These are phyloP conservation scores for Heliconius melpomene DNA, from an alignment of 1,140 invertebrate genomes.

Conservation along the genomic window DNA sequence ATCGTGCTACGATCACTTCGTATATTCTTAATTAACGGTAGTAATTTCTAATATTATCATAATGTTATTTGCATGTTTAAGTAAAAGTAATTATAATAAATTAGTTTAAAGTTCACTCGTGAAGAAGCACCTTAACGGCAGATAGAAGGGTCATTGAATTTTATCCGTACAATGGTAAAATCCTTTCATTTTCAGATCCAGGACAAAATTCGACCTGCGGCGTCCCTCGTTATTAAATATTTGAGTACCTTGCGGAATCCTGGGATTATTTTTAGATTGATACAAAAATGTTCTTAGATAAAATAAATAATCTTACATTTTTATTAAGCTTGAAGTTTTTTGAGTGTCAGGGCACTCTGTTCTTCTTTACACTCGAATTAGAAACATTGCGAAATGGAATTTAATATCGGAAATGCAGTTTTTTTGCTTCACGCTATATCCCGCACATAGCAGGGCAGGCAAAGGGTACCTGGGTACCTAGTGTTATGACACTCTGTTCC, in stretches of 20 bases:
- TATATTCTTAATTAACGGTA: not conserved
- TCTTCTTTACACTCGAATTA: too few relatives aligned
- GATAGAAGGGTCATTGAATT: conserved; percentile 8
- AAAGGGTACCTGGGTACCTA: too few relatives aligned
- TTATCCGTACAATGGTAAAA: not conserved
- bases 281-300: not conserved
- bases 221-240: not conserved
- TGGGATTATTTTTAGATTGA: not conserved
- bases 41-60: not conserved
- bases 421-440: too few relatives aligned
- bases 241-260: not conserved
- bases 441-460: too few relatives aligned
- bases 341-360: too few relatives aligned
- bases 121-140: not conserved
- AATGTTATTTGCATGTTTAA: not conserved
- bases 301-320: not conserved
- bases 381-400: too few relatives aligned
- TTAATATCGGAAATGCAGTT: too few relatives aligned
- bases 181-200: not conserved
- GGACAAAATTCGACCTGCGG: not conserved
- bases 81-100: conserved; percentile 1
- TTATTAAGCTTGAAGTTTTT: not conserved
- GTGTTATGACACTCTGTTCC: too few relatives aligned
- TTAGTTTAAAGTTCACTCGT: not conserved
- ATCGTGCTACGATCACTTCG: not conserved